A percentile compares a stretch with the other conserved stretches of the same genome.
phyloP scores from a whole-genome alignment of 1,140 invertebrate species.

The Stegodyphus dumicola region DNA sequence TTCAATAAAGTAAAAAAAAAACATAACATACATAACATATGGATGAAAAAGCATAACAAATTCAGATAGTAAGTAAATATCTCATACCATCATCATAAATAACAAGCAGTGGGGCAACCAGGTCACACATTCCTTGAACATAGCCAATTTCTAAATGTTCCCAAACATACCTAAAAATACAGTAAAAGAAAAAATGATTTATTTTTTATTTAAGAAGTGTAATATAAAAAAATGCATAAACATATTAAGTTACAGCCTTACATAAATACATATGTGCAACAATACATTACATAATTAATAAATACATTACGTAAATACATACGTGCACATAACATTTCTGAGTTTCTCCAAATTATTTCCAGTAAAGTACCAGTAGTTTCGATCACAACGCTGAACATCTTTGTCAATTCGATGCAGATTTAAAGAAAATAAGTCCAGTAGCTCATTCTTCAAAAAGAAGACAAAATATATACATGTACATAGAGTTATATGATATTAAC shows the following conservation, averaged over 20 bases:
- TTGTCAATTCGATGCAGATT: conserved; percentile 96
- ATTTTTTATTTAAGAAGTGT: neutral
- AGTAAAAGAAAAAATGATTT: neutral
- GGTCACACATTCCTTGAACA: conserved; percentile 95
- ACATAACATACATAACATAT: neutral
- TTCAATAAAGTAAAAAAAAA: neutral
- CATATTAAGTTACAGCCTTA: too few relatives aligned
- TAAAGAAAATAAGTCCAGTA: conserved; percentile 86
- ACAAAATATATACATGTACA: neutral
- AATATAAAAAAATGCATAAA: neutral
- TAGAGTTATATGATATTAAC: too few relatives aligned
- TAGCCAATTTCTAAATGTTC: conserved; percentile 91
- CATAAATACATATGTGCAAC: too few relatives aligned
- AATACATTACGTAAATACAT: conserved; percentile 67
- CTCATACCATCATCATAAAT: conserved; percentile 83
- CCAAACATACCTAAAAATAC: conserved; percentile 83
- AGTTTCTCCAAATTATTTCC: conserved; percentile 90
- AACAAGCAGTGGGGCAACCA: conserved; percentile 91
- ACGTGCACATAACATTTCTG: conserved; percentile 97
- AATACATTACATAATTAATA: too few relatives aligned
- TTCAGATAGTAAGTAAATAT: neutral
- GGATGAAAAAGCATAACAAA: neutral
- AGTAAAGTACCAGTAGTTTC: conserved; percentile 91
- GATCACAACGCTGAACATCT: conserved; percentile 93
- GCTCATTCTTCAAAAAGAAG: conserved; percentile 75